Evolutionary conservation across 2,888 invertebrate genomes (phyloP), one percentile per base, ranked within the genome.

Genomic region (Tetramorium bicarinatum): DNA sequence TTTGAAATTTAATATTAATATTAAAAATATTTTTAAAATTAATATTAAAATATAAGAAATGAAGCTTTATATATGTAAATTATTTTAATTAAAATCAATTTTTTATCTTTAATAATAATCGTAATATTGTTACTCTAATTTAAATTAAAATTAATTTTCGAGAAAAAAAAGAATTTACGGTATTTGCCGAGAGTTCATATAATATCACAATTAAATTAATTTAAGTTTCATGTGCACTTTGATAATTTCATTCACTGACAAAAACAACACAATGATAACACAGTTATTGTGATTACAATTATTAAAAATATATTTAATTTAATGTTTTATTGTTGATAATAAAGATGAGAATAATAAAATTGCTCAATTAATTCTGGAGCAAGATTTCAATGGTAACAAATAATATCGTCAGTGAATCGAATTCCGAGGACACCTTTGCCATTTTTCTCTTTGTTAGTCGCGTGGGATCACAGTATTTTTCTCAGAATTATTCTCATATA

Each of bases 141-240:
- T 11, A 3, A 54, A 59, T 25, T 47, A 7, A 38, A 15, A 7
- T 6, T 18, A 49, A 21, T 66, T 25, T 62, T 38, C 13, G 7
- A 18, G 4, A 29, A 18, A 41, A 6, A 44, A 72, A 67, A 0
- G 25, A 67, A n/a, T 79, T 72, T 76, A 71, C 75, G 49, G 34
- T 85, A 71, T 66, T 13, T 76, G 75, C 71, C 54, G 62, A 82
- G 88, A 82, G 74, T 84, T 82, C 49, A 83, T 34, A 38, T 21
- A 82, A 41, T 25, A 44, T 74, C 7, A 59, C 18, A 59, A 74
- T 74, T 21, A 61, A 47, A 11, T 61, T 62, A 34, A 44, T 47
- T 38, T 75, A 64, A 75, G 11, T 64, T 15, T n/a, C 21, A 49
- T 2, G 47, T 47, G 7, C 8, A 66, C 8, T 75, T 34, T 34